phyloP scores from a whole-genome alignment of 2,888 invertebrate genomes.

The Strigamia transsilvanica region DNA sequence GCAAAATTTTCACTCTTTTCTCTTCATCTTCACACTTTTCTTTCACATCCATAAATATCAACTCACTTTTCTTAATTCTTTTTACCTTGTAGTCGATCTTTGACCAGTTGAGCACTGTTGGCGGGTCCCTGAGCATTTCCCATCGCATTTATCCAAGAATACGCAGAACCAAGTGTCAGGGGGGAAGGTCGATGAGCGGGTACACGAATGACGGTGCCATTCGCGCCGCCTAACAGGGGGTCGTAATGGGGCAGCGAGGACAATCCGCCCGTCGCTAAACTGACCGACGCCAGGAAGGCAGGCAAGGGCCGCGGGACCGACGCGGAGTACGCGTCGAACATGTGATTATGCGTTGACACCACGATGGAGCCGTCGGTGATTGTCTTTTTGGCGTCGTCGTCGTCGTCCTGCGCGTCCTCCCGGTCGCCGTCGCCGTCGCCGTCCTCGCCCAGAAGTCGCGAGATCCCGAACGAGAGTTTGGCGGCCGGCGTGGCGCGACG shows the following conservation, averaged over 20 bases:
- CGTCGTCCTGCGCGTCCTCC: conserved; percentile 53
- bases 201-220: conserved; percentile 63
- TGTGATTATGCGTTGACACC: background rate
- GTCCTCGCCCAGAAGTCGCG: conserved; percentile 73
- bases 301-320: conserved; percentile 52
- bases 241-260: conserved; percentile 54
- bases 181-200: conserved; percentile 73
- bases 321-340: conserved; percentile 34
- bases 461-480: conserved; percentile 77
- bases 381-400: conserved; percentile 34
- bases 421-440: conserved; percentile 46
- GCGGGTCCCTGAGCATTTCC: conserved; percentile 68
- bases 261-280: conserved; percentile 52
- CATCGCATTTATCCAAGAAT: conserved; percentile 56
- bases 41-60: too few species aligned
- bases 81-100: conserved; percentile 81
- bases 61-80: background rate
- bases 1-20: too few species aligned
- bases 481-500: conserved; percentile 56
- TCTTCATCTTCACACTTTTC: too few species aligned
- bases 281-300: conserved; percentile 53
- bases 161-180: conserved; percentile 67
- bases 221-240: conserved; percentile 56
- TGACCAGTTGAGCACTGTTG: conserved; percentile 81
- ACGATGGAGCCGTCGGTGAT: conserved; percentile 17